A percentile compares a stretch with the other conserved stretches of the same genome.
Evolutionary conservation across 2,888 invertebrate genomes (phyloP).

Genomic region (Hypsopygia costalis): DNA sequence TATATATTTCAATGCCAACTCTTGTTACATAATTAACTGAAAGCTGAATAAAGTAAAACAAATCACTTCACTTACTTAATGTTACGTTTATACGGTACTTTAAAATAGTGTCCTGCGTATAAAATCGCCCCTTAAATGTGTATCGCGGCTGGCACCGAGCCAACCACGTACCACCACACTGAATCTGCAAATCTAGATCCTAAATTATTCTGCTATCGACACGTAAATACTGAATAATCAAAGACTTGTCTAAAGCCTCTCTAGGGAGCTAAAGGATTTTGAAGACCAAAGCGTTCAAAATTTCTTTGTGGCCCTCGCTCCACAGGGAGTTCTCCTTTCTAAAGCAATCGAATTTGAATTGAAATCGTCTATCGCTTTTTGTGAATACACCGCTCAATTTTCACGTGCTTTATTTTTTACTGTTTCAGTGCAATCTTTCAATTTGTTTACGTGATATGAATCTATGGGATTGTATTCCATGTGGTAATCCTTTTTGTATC

Average conservation of each 20-base stretch:
- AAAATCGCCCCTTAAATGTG: conserved; percentile 64
- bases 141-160: conserved; percentile 65
- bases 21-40: conserved; percentile 7
- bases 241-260: conserved; percentile 15
- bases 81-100: conserved; percentile 64
- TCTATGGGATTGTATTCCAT: background rate
- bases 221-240: conserved; percentile 53
- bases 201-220: conserved; percentile 57
- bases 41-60: conserved; percentile 19
- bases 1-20: background rate
- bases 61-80: conserved; percentile 48
- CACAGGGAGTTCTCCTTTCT: background rate
- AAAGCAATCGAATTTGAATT: conserved; percentile 12
- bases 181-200: conserved; percentile 54
- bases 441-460: conserved; percentile 6
- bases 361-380: conserved; percentile 10
- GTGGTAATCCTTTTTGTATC: background rate
- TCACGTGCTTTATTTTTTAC: conserved; percentile 4
- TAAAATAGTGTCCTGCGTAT: conserved; percentile 68
- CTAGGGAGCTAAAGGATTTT: conserved; percentile 12
- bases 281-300: conserved; percentile 13
- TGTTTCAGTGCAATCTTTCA: conserved; percentile 3
- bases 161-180: conserved; percentile 53
- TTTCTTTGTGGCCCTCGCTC: conserved; percentile 10
- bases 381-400: conserved; percentile 7